Base-by-base conservation (phyloP, 2,113 vertebrate species). In the Lamprotornis superbus region DNA sequence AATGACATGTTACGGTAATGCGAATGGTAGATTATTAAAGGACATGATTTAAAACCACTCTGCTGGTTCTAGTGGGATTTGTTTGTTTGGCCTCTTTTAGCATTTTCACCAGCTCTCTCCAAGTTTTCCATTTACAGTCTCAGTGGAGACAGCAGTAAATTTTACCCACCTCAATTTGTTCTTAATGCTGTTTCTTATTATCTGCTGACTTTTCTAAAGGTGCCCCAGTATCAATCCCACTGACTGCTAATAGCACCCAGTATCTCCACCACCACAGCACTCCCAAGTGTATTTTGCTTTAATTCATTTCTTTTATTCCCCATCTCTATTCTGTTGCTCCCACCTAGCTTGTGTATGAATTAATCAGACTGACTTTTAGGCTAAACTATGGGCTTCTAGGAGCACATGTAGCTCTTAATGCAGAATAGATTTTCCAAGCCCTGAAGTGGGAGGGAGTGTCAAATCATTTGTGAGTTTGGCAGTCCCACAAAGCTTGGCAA, bases 1-100 rank as follows among this genome's bases (percentile, higher is more conserved):
- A 92, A 39, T 87, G 56, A 50, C 83, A 69, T 93, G 73, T 84
- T 95, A 80, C 16, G 5, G 52, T 88, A 93, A 91, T 89, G 73
- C 23, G 28, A 87, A 78, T 55, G 73, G 76, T 88, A 78, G 83
- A 89, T 93, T 92, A 94, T 86, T 83, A 97, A 87, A 93, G 88
- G 71, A 75, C 53, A 57, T 5, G 8, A 73, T 95, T 95, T 95
- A 57, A 93, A 97, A 95, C 80, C 63, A 95, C 53, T 88, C 60
- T 65, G 33, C 52, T 85, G 64, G 35, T 76, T 87, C 68, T 44
- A 73, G 63, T 65, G 69, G 75, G 87, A 87, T 90, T 75, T 87
- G 65, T 84, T 88, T 93, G 56, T 94, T 95, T 93, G 75, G 82
- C 68, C 79, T 88, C 59, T 77, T 91, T 57, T 49, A 70, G 39